phyloP scores from a whole-genome alignment of 2,888 invertebrate species.

The Troglohyphantes excavatus region DNA sequence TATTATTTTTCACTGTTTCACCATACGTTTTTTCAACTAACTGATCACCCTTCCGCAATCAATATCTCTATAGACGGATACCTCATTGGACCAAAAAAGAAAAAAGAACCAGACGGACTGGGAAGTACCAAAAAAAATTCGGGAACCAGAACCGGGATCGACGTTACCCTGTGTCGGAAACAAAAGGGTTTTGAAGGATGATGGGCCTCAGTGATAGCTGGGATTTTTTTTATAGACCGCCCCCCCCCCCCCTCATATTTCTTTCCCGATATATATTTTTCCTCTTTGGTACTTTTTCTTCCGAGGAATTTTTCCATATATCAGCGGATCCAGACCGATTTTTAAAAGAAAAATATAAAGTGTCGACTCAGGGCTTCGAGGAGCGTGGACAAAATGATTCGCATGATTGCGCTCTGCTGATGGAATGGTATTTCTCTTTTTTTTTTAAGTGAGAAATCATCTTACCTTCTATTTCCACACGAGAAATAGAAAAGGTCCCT shows the following conservation, averaged over 20 bases:
- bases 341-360: slow-evolving; percentile 13
- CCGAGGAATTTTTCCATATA: slow-evolving; percentile 5
- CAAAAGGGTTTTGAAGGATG: slow-evolving; percentile 32
- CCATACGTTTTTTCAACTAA: slow-evolving; percentile 10
- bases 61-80: slow-evolving; percentile 24
- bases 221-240: slow-evolving; percentile 6
- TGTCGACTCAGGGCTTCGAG: neutral
- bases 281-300: neutral
- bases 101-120: neutral
- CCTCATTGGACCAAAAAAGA: neutral
- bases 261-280: neutral
- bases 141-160: neutral
- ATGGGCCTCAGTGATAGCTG: neutral
- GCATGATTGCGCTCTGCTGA: neutral
- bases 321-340: neutral
- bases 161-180: neutral
- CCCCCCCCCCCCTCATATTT: slow-evolving; percentile 20
- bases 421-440: neutral
- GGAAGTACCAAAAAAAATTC: neutral
- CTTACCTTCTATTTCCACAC: neutral
- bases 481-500: neutral
- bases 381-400: neutral
- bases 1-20: slow-evolving; percentile 10
- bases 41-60: slow-evolving; percentile 29
- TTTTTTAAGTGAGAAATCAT: neutral